A percentile compares a stretch with the other conserved stretches of the same genome.
These are phyloP conservation scores for Toxotes lorentzi DNA, from an alignment of 2,797 vertebrate genomes.

Conservation along the genomic window DNA sequence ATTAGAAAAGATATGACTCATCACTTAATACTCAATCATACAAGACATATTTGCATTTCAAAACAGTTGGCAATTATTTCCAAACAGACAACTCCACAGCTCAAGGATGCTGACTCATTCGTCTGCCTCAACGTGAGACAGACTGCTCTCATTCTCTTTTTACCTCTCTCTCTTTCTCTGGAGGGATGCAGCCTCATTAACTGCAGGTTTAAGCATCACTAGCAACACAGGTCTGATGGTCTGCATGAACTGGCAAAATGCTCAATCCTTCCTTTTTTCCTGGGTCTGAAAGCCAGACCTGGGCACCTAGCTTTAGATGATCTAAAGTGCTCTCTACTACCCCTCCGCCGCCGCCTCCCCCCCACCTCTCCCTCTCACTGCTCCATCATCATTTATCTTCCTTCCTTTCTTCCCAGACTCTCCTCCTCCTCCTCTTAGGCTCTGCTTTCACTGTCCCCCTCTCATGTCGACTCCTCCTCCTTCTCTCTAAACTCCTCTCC, in stretches of 20 bases:
- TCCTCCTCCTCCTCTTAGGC: conserved; percentile 35
- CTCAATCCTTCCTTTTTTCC: conserved; percentile 18
- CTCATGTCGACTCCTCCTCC: conserved; percentile 32
- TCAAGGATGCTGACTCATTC: conserved; percentile 72
- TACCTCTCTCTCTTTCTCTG: conserved; percentile 2
- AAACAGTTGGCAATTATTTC: conserved; percentile 74
- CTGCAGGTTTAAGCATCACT: conserved; percentile 57
- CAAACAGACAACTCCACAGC: conserved; percentile 58
- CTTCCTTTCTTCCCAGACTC: conserved; percentile 48
- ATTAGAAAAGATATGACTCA: conserved; percentile 69
- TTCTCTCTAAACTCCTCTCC: conserved; percentile 40
- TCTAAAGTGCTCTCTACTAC: conserved; percentile 51
- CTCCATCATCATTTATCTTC: conserved; percentile 70
- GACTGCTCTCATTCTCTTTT: conserved; percentile 4
- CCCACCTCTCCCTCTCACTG: conserved; percentile 19
- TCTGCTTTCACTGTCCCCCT: conserved; percentile 34
- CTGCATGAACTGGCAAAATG: conserved; percentile 42
- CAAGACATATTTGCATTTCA: conserved; percentile 78
- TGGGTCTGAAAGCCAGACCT: conserved; percentile 44
- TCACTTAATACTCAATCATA: conserved; percentile 67
- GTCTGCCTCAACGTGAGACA: conserved; percentile 50
- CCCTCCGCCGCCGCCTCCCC: background rate
- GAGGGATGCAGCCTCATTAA: conserved; percentile 67
- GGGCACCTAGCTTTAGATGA: conserved; percentile 63
- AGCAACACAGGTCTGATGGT: conserved; percentile 39